Evolutionary conservation across 2,113 vertebrate genomes (phyloP), one percentile per base, ranked within the genome.

Genomic region (Urocitellus parryii): DNA sequence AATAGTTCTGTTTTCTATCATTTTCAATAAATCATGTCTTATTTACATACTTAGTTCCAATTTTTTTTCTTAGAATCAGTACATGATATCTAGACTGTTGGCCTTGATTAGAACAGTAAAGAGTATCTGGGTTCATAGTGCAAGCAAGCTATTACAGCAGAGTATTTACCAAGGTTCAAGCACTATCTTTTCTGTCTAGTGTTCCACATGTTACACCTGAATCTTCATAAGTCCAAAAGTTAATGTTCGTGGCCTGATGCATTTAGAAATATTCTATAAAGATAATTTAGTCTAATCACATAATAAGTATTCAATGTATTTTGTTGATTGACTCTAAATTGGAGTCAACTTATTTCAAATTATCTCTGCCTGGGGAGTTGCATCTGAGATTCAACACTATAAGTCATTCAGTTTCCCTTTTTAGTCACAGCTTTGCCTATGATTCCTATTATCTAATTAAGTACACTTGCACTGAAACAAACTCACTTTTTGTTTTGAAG

Each of bases 311-410:
- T 92, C 51, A 93, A 58, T 95, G 45, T 83, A 37, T 94, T 96
- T 90, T 96, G 88, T 94, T 83, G 73, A 91, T 67, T 97, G 48
- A 87, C 74, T 96, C 65, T 90, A 97, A 97, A 96, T 83, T 92
- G 82, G 51, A 96, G 70, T 91, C 76, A 94, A 94, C 42, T 82
- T 83, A 83, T 82, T 96, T 94, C 56, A 96, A 90, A 94, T 98
- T 90, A 88, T 92, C 85, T 94, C 86, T 95, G 61, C 56, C 29
- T 90, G 32, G 34, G 51, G 79, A 98, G 29, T 25, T 68, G 29
- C 67, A 13, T 82, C 53, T 27, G 20, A 22, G 70, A 84, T 94
- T 98, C 84, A 73, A 53, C 70, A 90, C 37, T 83, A 63, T 25
- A 83, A 12, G 14, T 97, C 39, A 74, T 95, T 92, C 68, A 86